A percentile compares a stretch with the other conserved stretches of the same genome.
phyloP scores from a whole-genome alignment of 2,797 vertebrate species.

The Myripristis jacobus region DNA sequence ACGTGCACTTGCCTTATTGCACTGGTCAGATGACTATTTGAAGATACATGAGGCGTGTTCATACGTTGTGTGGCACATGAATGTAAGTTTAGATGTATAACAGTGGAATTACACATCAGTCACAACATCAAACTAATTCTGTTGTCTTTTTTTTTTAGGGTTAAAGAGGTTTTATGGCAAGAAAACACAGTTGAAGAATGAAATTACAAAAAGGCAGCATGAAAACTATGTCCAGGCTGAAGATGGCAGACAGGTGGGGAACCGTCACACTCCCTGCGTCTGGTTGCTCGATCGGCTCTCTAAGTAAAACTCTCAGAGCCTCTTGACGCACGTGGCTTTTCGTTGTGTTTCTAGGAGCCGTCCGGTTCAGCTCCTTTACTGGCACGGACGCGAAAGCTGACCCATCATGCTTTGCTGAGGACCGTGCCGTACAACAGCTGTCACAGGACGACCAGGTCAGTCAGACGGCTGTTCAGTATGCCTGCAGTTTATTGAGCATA shows the following conservation, averaged over 20 bases:
- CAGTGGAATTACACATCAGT: no score
- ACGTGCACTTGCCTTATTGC: no score
- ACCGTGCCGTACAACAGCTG: conserved; percentile 89
- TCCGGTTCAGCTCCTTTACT: conserved; percentile 87
- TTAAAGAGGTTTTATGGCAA: conserved; percentile 88
- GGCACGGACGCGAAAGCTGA: conserved; percentile 84
- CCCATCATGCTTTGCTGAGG: conserved; percentile 88
- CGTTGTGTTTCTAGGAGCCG: conserved; percentile 70
- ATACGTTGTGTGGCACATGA: no score
- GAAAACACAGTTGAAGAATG: conserved; percentile 76
- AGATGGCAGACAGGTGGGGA: conserved; percentile 82
- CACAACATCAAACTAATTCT: background rate
- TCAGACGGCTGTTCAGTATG: background rate
- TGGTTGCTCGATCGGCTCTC: background rate
- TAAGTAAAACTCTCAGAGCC: background rate
- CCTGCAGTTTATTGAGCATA: background rate
- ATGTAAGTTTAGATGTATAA: no score
- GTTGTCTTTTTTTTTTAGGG: conserved; percentile 70
- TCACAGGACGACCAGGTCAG: conserved; percentile 85
- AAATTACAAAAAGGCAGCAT: conserved; percentile 81
- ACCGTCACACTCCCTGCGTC: background rate
- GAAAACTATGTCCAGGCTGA: conserved; percentile 78
- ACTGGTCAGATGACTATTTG: no score
- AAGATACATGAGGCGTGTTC: no score
- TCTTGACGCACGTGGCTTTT: background rate